Conservation (phyloP, 2,888 invertebrate genomes). For the Glaucopsyche alexis region DNA sequence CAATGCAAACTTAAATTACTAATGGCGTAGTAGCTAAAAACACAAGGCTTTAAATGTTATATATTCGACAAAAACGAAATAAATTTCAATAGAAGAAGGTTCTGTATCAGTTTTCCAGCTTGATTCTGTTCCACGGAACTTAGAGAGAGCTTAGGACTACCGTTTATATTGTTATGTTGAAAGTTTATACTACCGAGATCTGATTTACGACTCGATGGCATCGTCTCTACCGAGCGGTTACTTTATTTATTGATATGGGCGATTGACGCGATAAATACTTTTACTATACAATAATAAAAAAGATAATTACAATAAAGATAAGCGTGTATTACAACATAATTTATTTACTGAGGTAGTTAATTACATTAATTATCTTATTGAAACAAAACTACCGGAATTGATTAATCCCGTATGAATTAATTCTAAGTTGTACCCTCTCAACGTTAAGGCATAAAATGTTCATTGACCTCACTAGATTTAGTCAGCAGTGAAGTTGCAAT, state of each 20-base stretch:
- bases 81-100: background rate
- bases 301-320: background rate
- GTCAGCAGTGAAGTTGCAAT: too few species aligned
- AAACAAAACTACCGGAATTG: background rate
- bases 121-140: background rate
- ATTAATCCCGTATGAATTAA: background rate
- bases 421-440: background rate
- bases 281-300: background rate
- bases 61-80: background rate
- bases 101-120: background rate
- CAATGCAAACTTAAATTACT: too few species aligned
- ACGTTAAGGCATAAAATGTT: background rate
- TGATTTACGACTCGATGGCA: background rate
- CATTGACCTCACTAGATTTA: conserved; percentile 1
- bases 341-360: background rate
- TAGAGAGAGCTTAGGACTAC: background rate
- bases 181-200: conserved; percentile 10
- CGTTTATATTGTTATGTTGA: background rate
- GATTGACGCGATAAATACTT: background rate
- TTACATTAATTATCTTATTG: background rate
- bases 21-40: too few species aligned
- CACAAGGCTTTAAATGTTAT: too few species aligned
- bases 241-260: conserved; percentile 13
- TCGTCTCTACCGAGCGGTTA: background rate
- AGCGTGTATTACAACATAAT: background rate